Evolutionary conservation across 2,797 vertebrate genomes (phyloP).

Genomic region (Ispidina lecontei): DNA sequence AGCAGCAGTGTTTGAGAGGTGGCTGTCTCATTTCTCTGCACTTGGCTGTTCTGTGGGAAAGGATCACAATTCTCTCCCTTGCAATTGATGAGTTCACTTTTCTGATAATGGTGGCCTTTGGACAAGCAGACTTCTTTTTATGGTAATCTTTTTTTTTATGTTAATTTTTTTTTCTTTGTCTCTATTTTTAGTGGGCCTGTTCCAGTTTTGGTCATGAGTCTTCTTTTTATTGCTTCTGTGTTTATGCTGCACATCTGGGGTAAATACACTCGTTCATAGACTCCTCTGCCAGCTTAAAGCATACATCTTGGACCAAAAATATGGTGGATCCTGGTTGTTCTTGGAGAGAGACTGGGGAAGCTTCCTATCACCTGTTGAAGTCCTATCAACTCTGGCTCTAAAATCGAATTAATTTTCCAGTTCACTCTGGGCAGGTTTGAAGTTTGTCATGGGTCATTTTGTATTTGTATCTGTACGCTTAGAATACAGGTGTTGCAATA

Average conservation of each 20-base stretch:
- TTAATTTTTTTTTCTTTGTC: background rate
- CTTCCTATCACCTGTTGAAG: slow-evolving; percentile 65
- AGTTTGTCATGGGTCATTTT: slow-evolving; percentile 9
- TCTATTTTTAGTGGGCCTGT: slow-evolving; percentile 90
- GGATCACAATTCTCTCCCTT: background rate
- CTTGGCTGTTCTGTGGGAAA: background rate
- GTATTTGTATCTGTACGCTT: slow-evolving; percentile 44
- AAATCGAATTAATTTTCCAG: slow-evolving; percentile 60
- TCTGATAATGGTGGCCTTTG: background rate
- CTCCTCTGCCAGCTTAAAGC: slow-evolving; percentile 79
- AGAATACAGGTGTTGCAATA: slow-evolving; percentile 59
- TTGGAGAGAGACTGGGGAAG: slow-evolving; percentile 64
- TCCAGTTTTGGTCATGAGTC: slow-evolving; percentile 98
- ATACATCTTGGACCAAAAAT: slow-evolving; percentile 91
- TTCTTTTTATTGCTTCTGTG: slow-evolving; percentile 98
- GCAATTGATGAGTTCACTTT: background rate
- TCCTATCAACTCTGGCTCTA: slow-evolving; percentile 56
- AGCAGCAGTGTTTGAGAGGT: background rate
- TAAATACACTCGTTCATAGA: slow-evolving; percentile 98
- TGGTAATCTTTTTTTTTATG: background rate
- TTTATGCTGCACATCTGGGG: slow-evolving; percentile 99
- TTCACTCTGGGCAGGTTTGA: slow-evolving; percentile 49
- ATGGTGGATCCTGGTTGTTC: slow-evolving; percentile 71
- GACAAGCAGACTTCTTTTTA: background rate
- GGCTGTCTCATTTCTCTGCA: background rate